phyloP scores from a whole-genome alignment of 1,140 invertebrate genomes.

The Tetramorium simillimum region DNA sequence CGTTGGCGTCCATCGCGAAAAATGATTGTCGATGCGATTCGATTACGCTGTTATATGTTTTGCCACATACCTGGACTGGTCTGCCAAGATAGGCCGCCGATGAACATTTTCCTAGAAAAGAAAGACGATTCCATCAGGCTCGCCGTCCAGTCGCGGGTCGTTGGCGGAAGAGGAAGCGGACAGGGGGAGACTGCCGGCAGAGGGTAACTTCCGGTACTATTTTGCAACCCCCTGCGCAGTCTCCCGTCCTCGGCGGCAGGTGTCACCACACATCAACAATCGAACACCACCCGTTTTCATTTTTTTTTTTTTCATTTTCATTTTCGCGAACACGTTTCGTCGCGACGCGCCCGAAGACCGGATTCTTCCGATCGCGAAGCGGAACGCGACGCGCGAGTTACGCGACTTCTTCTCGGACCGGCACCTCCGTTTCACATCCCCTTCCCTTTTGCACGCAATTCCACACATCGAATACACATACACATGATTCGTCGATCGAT shows the following conservation, averaged over 20 bases:
- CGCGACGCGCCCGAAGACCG: constrained; percentile 12
- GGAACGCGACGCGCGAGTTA: constrained; percentile 1
- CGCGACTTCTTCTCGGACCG: constrained; percentile 46
- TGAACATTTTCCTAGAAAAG: constrained; percentile 99
- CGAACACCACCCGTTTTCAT: constrained; percentile 71
- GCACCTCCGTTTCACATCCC: constrained; percentile 24
- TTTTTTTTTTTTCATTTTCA: neutral
- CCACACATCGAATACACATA: neutral
- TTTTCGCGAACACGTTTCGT: constrained; percentile 28
- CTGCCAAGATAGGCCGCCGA: constrained; percentile 99
- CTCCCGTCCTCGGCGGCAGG: constrained; percentile 77
- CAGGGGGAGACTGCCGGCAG: constrained; percentile 75
- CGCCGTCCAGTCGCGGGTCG: constrained; percentile 68
- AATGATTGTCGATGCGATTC: neutral
- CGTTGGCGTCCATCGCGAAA: neutral
- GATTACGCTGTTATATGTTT: constrained; percentile 7
- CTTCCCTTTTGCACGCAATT: neutral
- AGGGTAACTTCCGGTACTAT: constrained; percentile 77
- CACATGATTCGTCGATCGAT: neutral
- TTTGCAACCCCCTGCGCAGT: constrained; percentile 75
- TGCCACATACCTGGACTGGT: constrained; percentile 96
- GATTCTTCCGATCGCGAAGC: constrained; percentile 16
- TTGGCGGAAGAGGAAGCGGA: constrained; percentile 69
- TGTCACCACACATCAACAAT: constrained; percentile 83
- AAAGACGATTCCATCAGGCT: constrained; percentile 84